Conservation (phyloP, 2,113 vertebrate genomes). For the Daboia siamensis region DNA sequence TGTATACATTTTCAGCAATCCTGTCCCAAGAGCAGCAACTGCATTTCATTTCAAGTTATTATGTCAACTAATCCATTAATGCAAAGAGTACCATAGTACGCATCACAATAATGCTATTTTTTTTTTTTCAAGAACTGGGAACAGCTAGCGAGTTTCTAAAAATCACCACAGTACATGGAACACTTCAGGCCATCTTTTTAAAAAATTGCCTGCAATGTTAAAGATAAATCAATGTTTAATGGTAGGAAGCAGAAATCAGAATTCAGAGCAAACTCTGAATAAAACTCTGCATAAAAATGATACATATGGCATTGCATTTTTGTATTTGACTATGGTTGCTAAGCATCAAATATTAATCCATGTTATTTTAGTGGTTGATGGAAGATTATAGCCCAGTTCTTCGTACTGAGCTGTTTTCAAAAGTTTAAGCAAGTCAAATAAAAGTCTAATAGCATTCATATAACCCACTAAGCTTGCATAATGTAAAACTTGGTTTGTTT, state of each 20-base stretch:
- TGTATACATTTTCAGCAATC: conserved; percentile 25
- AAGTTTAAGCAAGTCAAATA: neutral
- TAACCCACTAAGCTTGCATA: neutral
- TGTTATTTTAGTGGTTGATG: neutral
- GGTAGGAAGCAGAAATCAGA: conserved; percentile 10
- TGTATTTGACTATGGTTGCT: neutral
- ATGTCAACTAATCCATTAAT: conserved; percentile 47
- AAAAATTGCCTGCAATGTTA: conserved; percentile 44
- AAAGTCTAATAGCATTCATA: neutral
- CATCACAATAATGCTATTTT: conserved; percentile 19
- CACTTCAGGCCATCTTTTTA: conserved; percentile 36
- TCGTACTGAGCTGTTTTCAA: neutral
- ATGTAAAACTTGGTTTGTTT: neutral
- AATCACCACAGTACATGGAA: conserved; percentile 25
- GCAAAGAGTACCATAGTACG: conserved; percentile 17
- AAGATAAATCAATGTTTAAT: conserved; percentile 37
- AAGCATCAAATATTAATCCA: neutral
- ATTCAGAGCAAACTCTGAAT: neutral
- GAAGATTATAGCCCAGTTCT: neutral
- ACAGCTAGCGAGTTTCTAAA: conserved; percentile 29
- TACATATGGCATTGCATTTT: neutral
- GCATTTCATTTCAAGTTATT: conserved; percentile 31
- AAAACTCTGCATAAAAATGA: neutral
- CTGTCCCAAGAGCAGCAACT: conserved; percentile 15
- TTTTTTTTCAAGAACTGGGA: conserved; percentile 40